A percentile compares a stretch with the other conserved stretches of the same genome.
These are phyloP conservation scores for Falcunculus frontatus DNA, from an alignment of 2,113 vertebrate species.

Conservation along the genomic window DNA sequence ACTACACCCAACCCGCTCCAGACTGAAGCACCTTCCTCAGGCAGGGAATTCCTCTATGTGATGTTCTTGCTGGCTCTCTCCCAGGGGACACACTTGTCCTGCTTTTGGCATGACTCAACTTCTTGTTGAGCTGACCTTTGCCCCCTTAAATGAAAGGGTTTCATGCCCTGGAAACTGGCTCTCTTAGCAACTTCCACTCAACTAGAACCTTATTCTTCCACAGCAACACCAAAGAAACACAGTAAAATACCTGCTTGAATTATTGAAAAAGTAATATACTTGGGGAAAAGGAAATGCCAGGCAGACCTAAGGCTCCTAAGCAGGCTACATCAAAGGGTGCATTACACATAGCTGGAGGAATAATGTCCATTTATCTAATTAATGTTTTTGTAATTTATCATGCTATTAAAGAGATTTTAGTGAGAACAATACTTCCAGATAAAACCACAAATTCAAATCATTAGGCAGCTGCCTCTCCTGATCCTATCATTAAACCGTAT, in stretches of 20 bases:
- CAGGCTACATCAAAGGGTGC: constrained; percentile 27
- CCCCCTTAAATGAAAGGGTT: constrained; percentile 42
- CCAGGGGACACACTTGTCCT: constrained; percentile 29
- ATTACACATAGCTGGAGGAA: constrained; percentile 35
- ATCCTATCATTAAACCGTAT: constrained; percentile 65
- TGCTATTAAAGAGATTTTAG: constrained; percentile 42
- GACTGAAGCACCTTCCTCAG: not conserved
- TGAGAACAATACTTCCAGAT: constrained; percentile 24
- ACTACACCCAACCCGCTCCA: not conserved
- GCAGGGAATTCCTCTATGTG: not conserved
- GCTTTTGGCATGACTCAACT: constrained; percentile 48
- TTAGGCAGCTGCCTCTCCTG: constrained; percentile 45
- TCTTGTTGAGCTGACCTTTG: constrained; percentile 53
- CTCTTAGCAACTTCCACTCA: constrained; percentile 50
- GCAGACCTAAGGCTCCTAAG: not conserved
- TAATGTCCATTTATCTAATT: constrained; percentile 63
- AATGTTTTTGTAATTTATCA: constrained; percentile 67
- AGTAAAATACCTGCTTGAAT: not conserved
- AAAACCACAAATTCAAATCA: constrained; percentile 42
- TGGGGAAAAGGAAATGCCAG: not conserved
- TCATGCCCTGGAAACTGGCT: constrained; percentile 55
- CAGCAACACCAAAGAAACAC: not conserved
- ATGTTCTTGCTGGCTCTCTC: not conserved
- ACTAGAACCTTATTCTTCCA: constrained; percentile 1
- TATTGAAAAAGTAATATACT: constrained; percentile 12